These are phyloP conservation scores for Drosophila leonis DNA, from an alignment of 2,888 invertebrate genomes.

Conservation along the genomic window DNA sequence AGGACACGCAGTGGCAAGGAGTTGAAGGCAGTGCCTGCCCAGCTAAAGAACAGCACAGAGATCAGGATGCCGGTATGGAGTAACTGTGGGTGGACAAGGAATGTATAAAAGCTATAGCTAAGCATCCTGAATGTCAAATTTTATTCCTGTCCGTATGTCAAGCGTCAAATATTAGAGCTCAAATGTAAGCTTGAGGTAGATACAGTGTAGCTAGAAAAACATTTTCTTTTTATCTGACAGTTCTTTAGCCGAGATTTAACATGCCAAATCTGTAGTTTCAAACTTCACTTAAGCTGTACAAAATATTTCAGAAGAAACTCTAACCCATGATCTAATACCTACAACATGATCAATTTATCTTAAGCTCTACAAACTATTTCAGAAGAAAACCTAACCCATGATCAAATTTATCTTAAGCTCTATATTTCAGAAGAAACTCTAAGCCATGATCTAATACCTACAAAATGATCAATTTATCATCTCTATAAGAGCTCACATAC, in stretches of 20 bases:
- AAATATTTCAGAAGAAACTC: not conserved
- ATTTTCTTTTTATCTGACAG: too few species aligned
- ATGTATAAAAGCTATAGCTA: not conserved
- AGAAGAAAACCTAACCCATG: too few species aligned
- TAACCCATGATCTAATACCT: not conserved
- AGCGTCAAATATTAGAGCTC: too few species aligned
- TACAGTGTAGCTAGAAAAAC: not conserved
- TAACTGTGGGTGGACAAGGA: constrained; percentile 45
- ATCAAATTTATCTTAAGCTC: too few species aligned
- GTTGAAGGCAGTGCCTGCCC: constrained; percentile 74
- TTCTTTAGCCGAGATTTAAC: too few species aligned
- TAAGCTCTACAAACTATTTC: too few species aligned
- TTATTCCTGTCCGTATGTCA: too few species aligned
- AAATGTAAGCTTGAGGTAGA: too few species aligned
- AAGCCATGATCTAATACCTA: too few species aligned
- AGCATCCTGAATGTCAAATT: too few species aligned
- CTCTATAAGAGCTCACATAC: not conserved
- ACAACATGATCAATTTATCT: too few species aligned
- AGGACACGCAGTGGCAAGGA: constrained; percentile 76
- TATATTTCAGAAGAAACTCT: too few species aligned
- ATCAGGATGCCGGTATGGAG: constrained; percentile 63
- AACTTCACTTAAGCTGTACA: not conserved
- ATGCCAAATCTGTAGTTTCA: not conserved
- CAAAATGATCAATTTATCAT: not conserved
- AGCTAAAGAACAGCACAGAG: constrained; percentile 74